Evolutionary conservation across 2,113 vertebrate genomes (phyloP), one percentile per base, ranked within the genome.

Genomic region (Lutjanus erythropterus): DNA sequence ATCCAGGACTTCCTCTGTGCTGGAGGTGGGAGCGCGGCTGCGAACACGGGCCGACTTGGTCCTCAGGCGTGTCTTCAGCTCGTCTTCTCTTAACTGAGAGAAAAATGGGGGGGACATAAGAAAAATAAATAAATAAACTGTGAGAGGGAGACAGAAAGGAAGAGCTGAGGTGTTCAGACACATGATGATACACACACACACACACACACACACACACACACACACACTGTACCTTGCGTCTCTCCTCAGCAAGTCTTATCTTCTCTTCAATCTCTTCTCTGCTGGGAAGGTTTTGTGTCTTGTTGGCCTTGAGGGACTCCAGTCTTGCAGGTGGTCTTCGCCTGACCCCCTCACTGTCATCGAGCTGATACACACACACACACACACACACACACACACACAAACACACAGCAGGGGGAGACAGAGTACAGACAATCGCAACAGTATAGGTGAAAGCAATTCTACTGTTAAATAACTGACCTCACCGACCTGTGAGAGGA

Each of bases 311-410:
- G 33, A 96, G 94, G 44, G 97, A 96, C 92, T 96, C 92, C 47
- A 98, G 93, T 71, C 93, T 96, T 52, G 91, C 86, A 41, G 96
- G 94, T 37, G 93, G 94, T 31, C 94, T 95, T 80, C 88, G 93
- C 11, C 44, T 60, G 2, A 89, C 84, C 14, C 37, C 75, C 5
- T 75, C 90, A 10, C 29, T 12, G 2, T 87, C 81, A 5, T 90
- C 83, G 82, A 96, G 71, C 95, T 95, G 70, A 50, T 3, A 46
- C 46, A 66, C 71, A 42, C n/a, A 62, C 42, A 44, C 9, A 46
- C 6, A 49, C 49, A 65, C 35, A 65, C 27, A 41, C 37, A 56
- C 37, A 64, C 35, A 71, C 33, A 47, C 23, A 50, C 19, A 42
- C 33, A 64, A 59, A 50, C 21, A 33, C 41, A 59, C 56, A 67